phyloP scores from a whole-genome alignment of 30 jellyfish, hydroid and myxozoan species.

The Hydractinia symbiolongicarpus region DNA sequence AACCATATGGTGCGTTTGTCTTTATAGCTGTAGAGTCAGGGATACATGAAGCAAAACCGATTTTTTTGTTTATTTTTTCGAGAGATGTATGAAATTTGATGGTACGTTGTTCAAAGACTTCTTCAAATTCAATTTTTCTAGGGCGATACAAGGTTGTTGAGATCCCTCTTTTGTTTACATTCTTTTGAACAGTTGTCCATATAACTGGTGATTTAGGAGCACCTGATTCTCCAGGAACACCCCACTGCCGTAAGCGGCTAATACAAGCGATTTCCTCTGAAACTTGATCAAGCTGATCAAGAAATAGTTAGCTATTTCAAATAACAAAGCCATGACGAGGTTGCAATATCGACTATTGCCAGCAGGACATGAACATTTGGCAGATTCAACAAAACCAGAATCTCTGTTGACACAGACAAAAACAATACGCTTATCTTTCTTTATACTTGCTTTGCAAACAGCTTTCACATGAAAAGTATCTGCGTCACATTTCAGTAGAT shows the following conservation, averaged over 20 bases:
- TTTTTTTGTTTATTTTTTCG: constrained; percentile 7
- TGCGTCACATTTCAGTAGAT: constrained; percentile 8
- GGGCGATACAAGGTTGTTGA: constrained; percentile 12
- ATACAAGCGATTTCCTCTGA: constrained; percentile 62
- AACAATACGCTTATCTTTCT: too few relatives aligned
- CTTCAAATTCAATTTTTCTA: constrained; percentile 23
- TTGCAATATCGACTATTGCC: constrained; percentile 52
- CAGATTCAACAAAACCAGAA: too few relatives aligned
- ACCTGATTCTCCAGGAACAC: constrained; percentile 39
- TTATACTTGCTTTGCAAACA: too few relatives aligned
- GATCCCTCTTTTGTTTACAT: constrained; percentile 39
- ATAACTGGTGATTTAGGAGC: constrained; percentile 36
- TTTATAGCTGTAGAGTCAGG: constrained; percentile 8
- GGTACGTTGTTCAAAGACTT: not conserved
- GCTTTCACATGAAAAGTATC: too few relatives aligned
- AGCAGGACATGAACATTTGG: constrained; percentile 38
- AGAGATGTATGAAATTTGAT: not conserved
- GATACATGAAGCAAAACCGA: constrained; percentile 31
- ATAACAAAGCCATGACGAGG: constrained; percentile 66
- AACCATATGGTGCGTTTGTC: constrained; percentile 12
- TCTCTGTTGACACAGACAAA: too few relatives aligned
- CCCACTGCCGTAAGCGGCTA: constrained; percentile 55
- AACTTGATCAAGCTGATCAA: constrained; percentile 17
- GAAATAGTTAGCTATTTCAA: constrained; percentile 48
- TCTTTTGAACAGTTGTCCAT: constrained; percentile 27